phyloP scores from a whole-genome alignment of 2,113 vertebrate species.

The Boleophthalmus pectinirostris region DNA sequence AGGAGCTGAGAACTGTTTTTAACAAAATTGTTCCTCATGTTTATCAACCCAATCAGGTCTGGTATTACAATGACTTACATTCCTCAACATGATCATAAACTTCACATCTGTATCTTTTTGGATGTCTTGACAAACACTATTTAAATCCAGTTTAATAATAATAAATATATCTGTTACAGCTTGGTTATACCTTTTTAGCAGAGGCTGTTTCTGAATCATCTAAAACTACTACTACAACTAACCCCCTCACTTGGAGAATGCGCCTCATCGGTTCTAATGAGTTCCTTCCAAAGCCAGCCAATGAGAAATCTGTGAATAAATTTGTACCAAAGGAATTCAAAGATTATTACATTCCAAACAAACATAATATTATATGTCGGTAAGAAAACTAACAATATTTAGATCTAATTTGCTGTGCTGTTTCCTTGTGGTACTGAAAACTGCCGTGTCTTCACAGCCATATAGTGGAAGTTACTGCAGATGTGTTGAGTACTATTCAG shows the following conservation, averaged over 20 bases:
- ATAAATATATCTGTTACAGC: constrained; percentile 63
- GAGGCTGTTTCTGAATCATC: constrained; percentile 75
- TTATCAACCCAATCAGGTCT: constrained; percentile 88
- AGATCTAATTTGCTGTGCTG: background rate
- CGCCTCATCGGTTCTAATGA: constrained; percentile 79
- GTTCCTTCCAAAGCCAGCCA: constrained; percentile 76
- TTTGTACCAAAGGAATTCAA: constrained; percentile 83
- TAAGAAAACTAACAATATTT: constrained; percentile 56
- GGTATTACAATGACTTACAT: background rate
- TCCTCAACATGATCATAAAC: background rate
- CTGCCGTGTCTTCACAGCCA: constrained; percentile 70
- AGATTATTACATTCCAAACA: constrained; percentile 87
- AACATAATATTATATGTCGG: constrained; percentile 86
- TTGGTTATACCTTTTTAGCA: constrained; percentile 89
- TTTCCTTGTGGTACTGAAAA: background rate
- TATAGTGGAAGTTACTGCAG: constrained; percentile 69
- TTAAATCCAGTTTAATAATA: background rate
- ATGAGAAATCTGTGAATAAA: constrained; percentile 64
- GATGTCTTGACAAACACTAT: no score
- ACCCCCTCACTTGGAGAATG: constrained; percentile 80
- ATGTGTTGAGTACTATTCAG: constrained; percentile 81
- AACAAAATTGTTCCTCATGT: constrained; percentile 75
- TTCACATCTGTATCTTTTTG: background rate
- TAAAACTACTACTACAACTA: constrained; percentile 13
- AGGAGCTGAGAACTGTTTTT: constrained; percentile 81